Evolutionary conservation across 2,888 invertebrate species (phyloP), one percentile per base, ranked within the genome.

Genomic region (Oligia strigilis): DNA sequence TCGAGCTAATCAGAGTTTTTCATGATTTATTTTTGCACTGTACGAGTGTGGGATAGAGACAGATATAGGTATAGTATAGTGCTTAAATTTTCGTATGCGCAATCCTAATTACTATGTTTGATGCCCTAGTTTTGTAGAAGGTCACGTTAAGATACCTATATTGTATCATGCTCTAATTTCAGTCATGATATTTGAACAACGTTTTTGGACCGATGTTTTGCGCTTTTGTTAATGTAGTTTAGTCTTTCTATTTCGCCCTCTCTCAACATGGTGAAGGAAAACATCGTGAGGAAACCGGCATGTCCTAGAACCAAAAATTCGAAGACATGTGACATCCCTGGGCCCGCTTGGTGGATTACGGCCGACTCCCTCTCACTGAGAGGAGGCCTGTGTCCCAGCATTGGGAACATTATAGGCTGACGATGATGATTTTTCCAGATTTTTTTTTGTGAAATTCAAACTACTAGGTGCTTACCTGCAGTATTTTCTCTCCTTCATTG

Each of bases 111-210:
- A 76, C 76, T 62, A 62, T 67, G 46, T 72, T 72, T 67, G 66
- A 62, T 81, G 81, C 40, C 67, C 81, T 72, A 77, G 67, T 82
- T 72, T 62, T 55, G 46, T 40, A 62, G 76, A 81, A 81, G 77
- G 81, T 49, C 77, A 77, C 46, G 52, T 60, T 67, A n/a, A 55
- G n/a, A 55, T 76, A 81, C 71, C n/a, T 43, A n/a, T 43, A 43
- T n/a, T 82, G 62, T 72, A 82, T 58, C 67, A 72, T 67, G 55
- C 55, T 82, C 77, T 82, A 40, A 77, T 81, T 81, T 67, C 40
- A 49, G 29, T 23, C 58, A 36, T 81, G 49, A 75, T 58, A 70
- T 65, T 70, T 58, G 55, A 70, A 46, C 40, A 64, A 40, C 23
- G 29, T 46, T 67, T 75, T 67, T 55, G 66, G n/a, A 23, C 19